Evolutionary conservation across 1,140 invertebrate species (phyloP).

Genomic region (Meteorus sp.): DNA sequence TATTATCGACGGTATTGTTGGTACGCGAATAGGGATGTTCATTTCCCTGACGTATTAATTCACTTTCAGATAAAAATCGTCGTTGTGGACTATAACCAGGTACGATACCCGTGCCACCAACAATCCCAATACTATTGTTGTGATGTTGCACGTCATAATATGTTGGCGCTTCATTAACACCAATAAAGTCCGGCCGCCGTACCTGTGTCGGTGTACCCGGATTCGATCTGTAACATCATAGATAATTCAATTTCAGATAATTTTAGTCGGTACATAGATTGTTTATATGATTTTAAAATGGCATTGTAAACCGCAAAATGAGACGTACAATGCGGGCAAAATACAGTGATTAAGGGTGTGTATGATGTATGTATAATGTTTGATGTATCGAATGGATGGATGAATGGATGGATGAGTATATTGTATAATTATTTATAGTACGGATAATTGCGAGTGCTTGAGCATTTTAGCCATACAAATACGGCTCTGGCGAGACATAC

Average conservation of each 20-base stretch:
- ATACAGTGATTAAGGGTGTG: constrained; percentile 32
- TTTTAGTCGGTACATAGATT: too few relatives aligned
- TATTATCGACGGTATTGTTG: constrained; percentile 64
- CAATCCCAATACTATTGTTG: constrained; percentile 32
- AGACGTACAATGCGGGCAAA: constrained; percentile 41
- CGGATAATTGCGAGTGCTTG: constrained; percentile 52
- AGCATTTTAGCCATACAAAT: constrained; percentile 56
- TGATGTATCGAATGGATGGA: too few relatives aligned
- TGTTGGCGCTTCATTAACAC: constrained; percentile 61
- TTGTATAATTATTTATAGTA: too few relatives aligned
- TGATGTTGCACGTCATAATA: constrained; percentile 60
- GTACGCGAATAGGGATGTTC: constrained; percentile 59
- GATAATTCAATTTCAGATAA: constrained; percentile 14
- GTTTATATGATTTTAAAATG: too few relatives aligned
- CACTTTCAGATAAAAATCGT: constrained; percentile 82
- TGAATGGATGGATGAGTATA: too few relatives aligned
- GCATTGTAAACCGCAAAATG: too few relatives aligned
- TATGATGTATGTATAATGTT: constrained; percentile 39
- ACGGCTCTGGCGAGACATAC: constrained; percentile 52
- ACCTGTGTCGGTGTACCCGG: constrained; percentile 86
- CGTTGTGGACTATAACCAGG: constrained; percentile 71
- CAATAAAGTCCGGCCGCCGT: constrained; percentile 82
- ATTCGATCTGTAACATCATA: constrained; percentile 75
- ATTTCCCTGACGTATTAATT: constrained; percentile 72
- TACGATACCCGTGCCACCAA: constrained; percentile 34